A percentile compares a stretch with the other conserved stretches of the same genome.
Conservation (phyloP, 1,140 invertebrate species). For the Dreissena rostriformis region DNA sequence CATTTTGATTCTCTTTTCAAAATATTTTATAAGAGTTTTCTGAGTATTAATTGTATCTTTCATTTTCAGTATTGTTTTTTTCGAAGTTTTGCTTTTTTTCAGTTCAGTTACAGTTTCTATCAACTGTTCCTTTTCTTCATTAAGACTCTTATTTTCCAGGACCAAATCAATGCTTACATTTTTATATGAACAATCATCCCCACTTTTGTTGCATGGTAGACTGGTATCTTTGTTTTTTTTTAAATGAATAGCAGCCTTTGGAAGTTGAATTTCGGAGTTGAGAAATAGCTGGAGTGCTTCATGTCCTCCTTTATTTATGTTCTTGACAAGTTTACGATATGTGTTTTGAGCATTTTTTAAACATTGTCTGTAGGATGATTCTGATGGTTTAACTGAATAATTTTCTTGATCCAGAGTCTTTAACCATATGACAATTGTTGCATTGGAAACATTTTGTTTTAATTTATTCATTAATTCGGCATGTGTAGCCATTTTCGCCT, state of each 20-base stretch:
- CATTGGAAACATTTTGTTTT: slow-evolving; percentile 7
- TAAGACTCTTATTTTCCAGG: neutral
- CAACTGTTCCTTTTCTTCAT: slow-evolving; percentile 15
- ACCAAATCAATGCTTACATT: slow-evolving; percentile 3
- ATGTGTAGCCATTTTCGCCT: neutral
- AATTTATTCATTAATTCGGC: neutral
- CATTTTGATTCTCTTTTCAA: slow-evolving; percentile 10
- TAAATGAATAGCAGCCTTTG: neutral
- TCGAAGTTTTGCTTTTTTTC: slow-evolving; percentile 1
- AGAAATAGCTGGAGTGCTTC: neutral
- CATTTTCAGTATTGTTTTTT: neutral
- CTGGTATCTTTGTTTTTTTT: neutral
- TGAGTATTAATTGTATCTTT: neutral
- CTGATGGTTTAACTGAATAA: neutral
- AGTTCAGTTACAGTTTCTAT: neutral
- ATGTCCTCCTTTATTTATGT: neutral
- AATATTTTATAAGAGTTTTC: neutral
- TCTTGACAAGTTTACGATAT: neutral
- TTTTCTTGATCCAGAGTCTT: neutral
- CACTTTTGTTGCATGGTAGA: neutral
- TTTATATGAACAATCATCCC: slow-evolving; percentile 15
- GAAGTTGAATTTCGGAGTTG: neutral
- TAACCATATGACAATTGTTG: slow-evolving; percentile 18
- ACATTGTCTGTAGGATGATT: neutral
- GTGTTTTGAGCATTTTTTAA: neutral